phyloP scores from a whole-genome alignment of 1,140 invertebrate species.

The Drosophila repleta region DNA sequence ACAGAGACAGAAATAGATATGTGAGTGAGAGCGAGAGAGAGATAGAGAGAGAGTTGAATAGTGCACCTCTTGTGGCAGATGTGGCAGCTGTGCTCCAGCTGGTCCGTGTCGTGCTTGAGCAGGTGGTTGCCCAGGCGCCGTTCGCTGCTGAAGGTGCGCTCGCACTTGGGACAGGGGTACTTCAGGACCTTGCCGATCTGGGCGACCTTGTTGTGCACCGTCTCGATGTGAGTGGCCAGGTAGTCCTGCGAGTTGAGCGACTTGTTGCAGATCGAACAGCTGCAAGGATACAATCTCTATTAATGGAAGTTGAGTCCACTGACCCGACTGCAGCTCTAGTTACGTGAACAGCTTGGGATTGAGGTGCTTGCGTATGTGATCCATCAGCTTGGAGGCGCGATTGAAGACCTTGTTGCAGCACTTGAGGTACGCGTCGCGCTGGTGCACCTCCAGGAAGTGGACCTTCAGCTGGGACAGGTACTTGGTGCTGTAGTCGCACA shows the following conservation, averaged over 20 bases:
- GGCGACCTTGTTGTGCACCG: conserved; percentile 69
- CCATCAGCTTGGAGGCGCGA: conserved; percentile 68
- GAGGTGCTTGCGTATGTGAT: conserved; percentile 75
- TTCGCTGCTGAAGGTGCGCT: conserved; percentile 69
- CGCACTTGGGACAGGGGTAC: conserved; percentile 68
- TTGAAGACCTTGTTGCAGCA: conserved; percentile 73
- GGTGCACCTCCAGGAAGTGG: conserved; percentile 68
- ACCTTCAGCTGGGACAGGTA: conserved; percentile 65
- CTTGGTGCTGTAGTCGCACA: conserved; percentile 61
- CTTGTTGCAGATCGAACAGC: conserved; percentile 75
- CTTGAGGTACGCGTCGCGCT: conserved; percentile 70
- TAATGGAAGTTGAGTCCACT: too few species aligned
- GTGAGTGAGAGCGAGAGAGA: conserved; percentile 4
- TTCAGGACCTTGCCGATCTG: conserved; percentile 58
- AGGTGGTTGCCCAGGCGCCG: conserved; percentile 64
- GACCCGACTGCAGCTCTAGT: too few species aligned
- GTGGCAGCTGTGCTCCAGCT: conserved; percentile 66
- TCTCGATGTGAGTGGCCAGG: conserved; percentile 73
- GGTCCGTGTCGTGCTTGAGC: conserved; percentile 69
- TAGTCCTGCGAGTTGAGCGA: conserved; percentile 71
- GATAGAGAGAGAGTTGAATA: background rate
- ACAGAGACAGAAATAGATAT: conserved; percentile 4
- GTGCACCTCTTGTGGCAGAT: conserved; percentile 68
- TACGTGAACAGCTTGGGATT: conserved; percentile 79
- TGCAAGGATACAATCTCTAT: conserved; percentile 20